phyloP scores from a whole-genome alignment of 2,888 invertebrate genomes.

The Rhimphoctona megacephalus region DNA sequence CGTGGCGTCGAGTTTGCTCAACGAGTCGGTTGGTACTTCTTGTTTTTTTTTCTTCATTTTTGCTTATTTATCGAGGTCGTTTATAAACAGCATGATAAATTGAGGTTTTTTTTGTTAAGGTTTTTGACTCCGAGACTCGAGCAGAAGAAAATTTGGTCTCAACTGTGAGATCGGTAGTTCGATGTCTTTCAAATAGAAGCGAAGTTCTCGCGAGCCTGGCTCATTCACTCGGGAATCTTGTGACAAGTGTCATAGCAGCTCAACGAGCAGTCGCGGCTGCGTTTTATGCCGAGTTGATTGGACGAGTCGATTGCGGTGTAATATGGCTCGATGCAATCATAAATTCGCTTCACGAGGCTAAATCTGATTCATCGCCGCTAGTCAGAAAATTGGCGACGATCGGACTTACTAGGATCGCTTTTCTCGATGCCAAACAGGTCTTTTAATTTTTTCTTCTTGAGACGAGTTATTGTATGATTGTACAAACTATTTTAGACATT shows the following conservation, averaged over 20 bases:
- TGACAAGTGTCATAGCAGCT: slow-evolving; percentile 76
- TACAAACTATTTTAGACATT: neutral
- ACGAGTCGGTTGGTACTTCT: slow-evolving; percentile 72
- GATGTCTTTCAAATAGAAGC: slow-evolving; percentile 73
- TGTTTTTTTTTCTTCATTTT: neutral
- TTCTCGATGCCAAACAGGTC: slow-evolving; percentile 77
- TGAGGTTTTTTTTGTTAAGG: slow-evolving; percentile 62
- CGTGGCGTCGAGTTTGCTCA: slow-evolving; percentile 73
- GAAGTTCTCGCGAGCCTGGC: slow-evolving; percentile 74
- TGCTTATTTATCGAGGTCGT: neutral
- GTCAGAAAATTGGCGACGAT: slow-evolving; percentile 80
- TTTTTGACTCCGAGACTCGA: slow-evolving; percentile 76
- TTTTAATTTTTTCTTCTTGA: neutral
- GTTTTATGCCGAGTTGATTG: slow-evolving; percentile 79
- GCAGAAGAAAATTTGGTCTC: slow-evolving; percentile 77
- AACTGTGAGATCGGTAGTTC: slow-evolving; percentile 76
- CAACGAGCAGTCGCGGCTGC: slow-evolving; percentile 79
- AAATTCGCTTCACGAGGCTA: slow-evolving; percentile 79
- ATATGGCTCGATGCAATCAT: slow-evolving; percentile 81
- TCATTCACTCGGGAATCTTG: slow-evolving; percentile 75
- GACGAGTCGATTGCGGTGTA: slow-evolving; percentile 75
- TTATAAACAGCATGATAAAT: neutral
- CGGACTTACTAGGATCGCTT: slow-evolving; percentile 79
- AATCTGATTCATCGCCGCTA: slow-evolving; percentile 79
- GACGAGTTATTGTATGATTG: neutral